These are phyloP conservation scores for Sebastes taczanowskii DNA, from an alignment of 2,797 vertebrate genomes.

Conservation along the genomic window DNA sequence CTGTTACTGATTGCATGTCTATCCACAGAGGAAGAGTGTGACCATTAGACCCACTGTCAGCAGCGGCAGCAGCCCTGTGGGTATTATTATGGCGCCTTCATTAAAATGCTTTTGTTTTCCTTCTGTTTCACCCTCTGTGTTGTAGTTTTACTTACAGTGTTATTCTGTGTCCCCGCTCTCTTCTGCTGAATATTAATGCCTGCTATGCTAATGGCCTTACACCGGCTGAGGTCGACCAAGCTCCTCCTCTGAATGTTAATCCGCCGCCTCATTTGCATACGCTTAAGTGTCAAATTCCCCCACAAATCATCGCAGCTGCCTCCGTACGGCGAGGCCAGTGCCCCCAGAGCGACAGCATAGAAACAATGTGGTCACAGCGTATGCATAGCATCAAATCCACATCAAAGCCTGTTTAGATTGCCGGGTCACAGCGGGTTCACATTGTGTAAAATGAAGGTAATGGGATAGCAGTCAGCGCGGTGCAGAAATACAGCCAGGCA, in stretches of 20 bases:
- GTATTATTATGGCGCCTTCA: conserved; percentile 64
- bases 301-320: conserved; percentile 74
- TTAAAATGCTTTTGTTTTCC: conserved; percentile 75
- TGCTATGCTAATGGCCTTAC: conserved; percentile 81
- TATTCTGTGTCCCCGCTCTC: conserved; percentile 66
- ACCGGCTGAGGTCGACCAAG: conserved; percentile 76
- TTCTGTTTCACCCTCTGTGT: conserved; percentile 61
- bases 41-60: conserved; percentile 59
- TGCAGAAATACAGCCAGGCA: conserved; percentile 64
- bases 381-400: conserved; percentile 74
- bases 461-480: conserved; percentile 66
- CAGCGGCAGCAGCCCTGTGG: conserved; percentile 60
- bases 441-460: conserved; percentile 75
- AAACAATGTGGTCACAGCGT: conserved; percentile 72
- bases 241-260: conserved; percentile 87
- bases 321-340: conserved; percentile 39
- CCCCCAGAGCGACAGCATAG: conserved; percentile 60
- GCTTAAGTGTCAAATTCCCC: conserved; percentile 79
- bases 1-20: conserved; percentile 59
- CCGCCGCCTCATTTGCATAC: conserved; percentile 81
- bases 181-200: conserved; percentile 81
- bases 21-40: conserved; percentile 49
- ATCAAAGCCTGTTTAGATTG: conserved; percentile 79
- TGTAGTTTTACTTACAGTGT: conserved; percentile 77
- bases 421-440: conserved; percentile 73